Conservation (phyloP, 2,888 invertebrate genomes). For the Tricholauxania praeusta region DNA sequence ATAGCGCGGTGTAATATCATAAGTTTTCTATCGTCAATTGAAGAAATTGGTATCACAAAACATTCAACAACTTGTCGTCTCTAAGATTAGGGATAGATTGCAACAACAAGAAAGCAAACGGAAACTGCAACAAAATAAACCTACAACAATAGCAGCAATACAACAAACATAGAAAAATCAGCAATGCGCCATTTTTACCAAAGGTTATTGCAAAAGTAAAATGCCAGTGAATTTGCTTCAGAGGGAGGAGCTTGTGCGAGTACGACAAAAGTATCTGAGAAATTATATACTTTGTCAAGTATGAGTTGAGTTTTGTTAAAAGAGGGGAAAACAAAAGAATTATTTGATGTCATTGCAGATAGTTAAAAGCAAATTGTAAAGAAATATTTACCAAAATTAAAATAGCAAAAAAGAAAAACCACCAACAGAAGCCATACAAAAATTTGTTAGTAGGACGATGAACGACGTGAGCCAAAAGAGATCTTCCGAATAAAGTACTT, state of each 20-base stretch:
- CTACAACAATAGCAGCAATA: slow-evolving; percentile 9
- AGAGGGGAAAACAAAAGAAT: slow-evolving; percentile 6
- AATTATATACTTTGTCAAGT: slow-evolving; percentile 9
- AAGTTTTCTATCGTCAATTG: too few relatives aligned
- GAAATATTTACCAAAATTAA: too few relatives aligned
- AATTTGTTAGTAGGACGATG: too few relatives aligned
- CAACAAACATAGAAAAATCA: slow-evolving; percentile 49
- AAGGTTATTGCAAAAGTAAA: slow-evolving; percentile 6
- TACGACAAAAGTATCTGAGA: neutral
- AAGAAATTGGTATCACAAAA: too few relatives aligned
- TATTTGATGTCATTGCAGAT: slow-evolving; percentile 26
- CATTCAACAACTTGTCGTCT: too few relatives aligned
- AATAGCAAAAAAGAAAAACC: too few relatives aligned
- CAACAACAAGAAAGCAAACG: slow-evolving; percentile 5
- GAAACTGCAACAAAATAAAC: slow-evolving; percentile 22
- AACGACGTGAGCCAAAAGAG: too few relatives aligned
- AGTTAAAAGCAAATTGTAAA: neutral
- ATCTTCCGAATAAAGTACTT: too few relatives aligned
- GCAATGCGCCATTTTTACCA: slow-evolving; percentile 64
- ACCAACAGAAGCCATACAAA: too few relatives aligned
- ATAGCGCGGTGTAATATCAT: too few relatives aligned
- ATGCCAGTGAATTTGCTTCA: too few relatives aligned
- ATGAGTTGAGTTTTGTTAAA: slow-evolving; percentile 1
- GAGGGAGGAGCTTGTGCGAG: too few relatives aligned
- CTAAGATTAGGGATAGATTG: neutral